Conservation (phyloP, 2,888 invertebrate genomes). For the Drosophila birchii region DNA sequence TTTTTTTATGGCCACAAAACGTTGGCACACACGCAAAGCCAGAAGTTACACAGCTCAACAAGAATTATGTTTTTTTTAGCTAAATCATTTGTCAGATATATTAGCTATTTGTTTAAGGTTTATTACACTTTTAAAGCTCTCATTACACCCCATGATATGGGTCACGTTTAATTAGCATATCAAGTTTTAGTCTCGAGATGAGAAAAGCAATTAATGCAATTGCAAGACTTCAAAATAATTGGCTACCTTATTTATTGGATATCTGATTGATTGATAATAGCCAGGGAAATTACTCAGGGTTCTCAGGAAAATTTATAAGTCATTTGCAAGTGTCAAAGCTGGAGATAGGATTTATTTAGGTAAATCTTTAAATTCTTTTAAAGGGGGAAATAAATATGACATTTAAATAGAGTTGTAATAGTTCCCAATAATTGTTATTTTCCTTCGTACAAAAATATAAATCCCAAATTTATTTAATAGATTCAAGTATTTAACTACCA, state of each 20-base stretch:
- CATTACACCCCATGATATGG: background rate
- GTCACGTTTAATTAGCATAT: constrained; percentile 1
- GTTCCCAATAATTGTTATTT: background rate
- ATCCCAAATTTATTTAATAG: background rate
- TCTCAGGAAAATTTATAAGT: background rate
- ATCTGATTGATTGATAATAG: background rate
- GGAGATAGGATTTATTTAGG: background rate
- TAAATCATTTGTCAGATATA: background rate
- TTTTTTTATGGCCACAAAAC: constrained; percentile 23
- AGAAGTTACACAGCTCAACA: constrained; percentile 17
- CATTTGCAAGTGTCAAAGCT: background rate
- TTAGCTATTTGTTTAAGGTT: background rate
- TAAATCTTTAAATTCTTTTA: background rate
- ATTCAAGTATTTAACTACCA: too few species aligned
- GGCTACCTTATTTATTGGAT: background rate
- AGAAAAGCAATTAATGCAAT: background rate
- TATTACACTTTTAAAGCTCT: background rate
- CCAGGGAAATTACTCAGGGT: background rate
- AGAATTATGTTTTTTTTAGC: background rate
- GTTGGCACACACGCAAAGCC: constrained; percentile 9
- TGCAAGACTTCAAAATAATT: background rate
- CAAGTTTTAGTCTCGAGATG: background rate
- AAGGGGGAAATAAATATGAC: too few species aligned
- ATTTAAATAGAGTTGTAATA: too few species aligned
- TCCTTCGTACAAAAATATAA: too few species aligned